Evolutionary conservation across 1,140 invertebrate genomes (phyloP).

Genomic region (Neodiprion lecontei): DNA sequence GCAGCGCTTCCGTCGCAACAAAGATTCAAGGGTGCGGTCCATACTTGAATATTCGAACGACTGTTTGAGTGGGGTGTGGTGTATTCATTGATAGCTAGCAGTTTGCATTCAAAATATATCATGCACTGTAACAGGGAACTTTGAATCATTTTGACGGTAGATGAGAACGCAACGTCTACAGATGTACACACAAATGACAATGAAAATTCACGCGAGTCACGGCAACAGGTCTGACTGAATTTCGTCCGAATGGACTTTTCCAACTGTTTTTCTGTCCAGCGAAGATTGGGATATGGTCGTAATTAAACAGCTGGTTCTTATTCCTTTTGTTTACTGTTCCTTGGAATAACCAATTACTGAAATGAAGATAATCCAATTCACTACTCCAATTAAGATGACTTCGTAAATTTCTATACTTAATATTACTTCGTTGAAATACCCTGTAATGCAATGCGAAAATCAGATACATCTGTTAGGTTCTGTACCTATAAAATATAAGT

Average conservation of each 20-base stretch:
- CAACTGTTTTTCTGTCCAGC: background rate
- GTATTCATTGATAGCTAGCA: background rate
- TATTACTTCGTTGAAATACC: no score
- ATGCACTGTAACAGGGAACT: background rate
- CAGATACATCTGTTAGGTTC: no score
- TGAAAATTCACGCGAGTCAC: background rate
- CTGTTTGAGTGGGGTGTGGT: background rate
- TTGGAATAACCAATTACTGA: no score
- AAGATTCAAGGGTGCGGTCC: slow-evolving; percentile 2
- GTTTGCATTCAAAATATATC: background rate
- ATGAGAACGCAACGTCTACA: background rate
- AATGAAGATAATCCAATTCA: no score
- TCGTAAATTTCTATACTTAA: no score
- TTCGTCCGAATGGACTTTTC: background rate
- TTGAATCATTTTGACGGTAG: no score
- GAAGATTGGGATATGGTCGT: background rate
- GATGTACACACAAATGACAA: background rate
- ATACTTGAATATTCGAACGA: slow-evolving; percentile 3
- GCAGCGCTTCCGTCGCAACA: background rate
- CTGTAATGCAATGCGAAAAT: no score
- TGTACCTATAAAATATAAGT: no score
- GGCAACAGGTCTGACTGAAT: background rate
- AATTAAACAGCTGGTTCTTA: background rate
- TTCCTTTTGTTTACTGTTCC: background rate
- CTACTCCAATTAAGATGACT: no score